Percentiles rank a stretch among this genome's conserved stretches.
Evolutionary conservation across 2,797 vertebrate genomes (phyloP).

Genomic region (Danio jaintianensis): DNA sequence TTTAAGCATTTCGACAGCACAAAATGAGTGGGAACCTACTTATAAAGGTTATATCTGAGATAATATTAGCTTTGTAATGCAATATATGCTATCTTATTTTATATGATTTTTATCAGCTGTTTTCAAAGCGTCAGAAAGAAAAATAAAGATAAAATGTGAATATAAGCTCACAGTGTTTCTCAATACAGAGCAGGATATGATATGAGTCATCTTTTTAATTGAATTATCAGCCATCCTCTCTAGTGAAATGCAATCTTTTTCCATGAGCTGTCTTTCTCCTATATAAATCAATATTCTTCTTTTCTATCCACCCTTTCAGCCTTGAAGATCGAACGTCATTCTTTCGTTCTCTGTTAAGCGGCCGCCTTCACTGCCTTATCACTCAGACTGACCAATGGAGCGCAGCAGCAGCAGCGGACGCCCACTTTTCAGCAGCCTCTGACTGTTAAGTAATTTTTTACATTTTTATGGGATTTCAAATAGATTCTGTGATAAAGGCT

Average conservation of each 20-base stretch:
- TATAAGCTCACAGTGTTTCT: constrained; percentile 8
- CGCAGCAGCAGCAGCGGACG: neutral
- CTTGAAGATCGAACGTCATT: constrained; percentile 47
- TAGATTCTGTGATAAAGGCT: neutral
- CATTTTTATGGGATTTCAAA: neutral
- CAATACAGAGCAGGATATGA: constrained; percentile 44
- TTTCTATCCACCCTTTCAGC: constrained; percentile 30
- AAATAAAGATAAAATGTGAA: constrained; percentile 22
- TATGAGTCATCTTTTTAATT: constrained; percentile 73
- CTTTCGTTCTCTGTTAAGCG: constrained; percentile 29
- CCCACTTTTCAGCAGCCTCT: neutral
- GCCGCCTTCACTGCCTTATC: constrained; percentile 11
- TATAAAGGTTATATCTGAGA: too few species aligned
- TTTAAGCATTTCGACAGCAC: too few species aligned
- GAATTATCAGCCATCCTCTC: constrained; percentile 69
- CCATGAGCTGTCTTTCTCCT: constrained; percentile 8
- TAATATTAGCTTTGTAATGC: too few species aligned
- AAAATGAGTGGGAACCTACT: too few species aligned
- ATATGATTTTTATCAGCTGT: too few species aligned
- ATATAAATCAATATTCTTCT: constrained; percentile 21
- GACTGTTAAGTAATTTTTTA: neutral
- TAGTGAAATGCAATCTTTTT: constrained; percentile 59
- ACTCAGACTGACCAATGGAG: constrained; percentile 24
- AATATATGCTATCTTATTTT: too few species aligned
- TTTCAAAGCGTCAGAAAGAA: neutral